These are phyloP conservation scores for Caenorhabditis wallacei DNA, from an alignment of 2,888 invertebrate species.

Conservation along the genomic window DNA sequence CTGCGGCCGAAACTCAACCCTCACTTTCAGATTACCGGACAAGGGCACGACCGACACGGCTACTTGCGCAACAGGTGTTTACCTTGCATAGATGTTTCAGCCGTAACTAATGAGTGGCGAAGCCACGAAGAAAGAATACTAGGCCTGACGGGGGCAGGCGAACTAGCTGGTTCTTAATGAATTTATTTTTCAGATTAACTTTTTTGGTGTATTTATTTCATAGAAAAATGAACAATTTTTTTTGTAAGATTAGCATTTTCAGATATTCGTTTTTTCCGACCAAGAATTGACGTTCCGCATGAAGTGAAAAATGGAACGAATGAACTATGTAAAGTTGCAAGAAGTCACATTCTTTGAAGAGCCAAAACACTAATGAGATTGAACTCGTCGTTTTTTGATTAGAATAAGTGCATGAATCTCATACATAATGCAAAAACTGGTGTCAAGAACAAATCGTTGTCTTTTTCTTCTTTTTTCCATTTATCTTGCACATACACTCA, in stretches of 20 bases:
- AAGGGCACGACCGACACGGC: no score
- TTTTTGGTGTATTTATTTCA: no score
- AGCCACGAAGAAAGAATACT: no score
- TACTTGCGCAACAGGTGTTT: no score
- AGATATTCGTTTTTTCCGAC: not conserved
- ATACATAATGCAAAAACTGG: conserved; percentile 65
- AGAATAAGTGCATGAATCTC: conserved; percentile 66
- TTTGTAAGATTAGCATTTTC: not conserved
- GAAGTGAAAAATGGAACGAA: conserved; percentile 7
- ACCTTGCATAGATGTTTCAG: no score
- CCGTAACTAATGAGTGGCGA: no score
- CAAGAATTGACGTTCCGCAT: not conserved
- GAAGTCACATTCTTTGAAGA: conserved; percentile 28
- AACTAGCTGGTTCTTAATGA: no score
- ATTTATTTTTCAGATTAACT: no score
- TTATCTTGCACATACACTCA: conserved; percentile 29
- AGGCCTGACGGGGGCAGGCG: no score
- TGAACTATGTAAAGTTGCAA: conserved; percentile 16
- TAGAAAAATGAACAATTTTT: no score
- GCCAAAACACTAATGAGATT: conserved; percentile 50
- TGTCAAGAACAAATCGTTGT: conserved; percentile 40
- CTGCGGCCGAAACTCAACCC: no score
- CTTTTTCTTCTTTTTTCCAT: conserved; percentile 3
- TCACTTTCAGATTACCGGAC: no score
- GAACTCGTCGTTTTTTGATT: conserved; percentile 62